Conservation (phyloP, 2,888 invertebrate species). For the Candidula unifasciata region DNA sequence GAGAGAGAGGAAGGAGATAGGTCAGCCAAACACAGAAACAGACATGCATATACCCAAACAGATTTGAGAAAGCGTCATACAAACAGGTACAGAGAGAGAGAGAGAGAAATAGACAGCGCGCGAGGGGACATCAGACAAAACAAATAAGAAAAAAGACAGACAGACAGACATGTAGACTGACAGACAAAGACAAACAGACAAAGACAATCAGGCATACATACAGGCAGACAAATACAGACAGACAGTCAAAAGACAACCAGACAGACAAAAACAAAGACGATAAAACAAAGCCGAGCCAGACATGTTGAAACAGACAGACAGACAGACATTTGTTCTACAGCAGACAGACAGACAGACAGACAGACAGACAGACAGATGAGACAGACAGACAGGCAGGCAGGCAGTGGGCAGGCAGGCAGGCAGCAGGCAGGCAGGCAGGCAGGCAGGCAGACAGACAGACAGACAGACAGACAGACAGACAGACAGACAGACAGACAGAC, state of each 20-base stretch:
- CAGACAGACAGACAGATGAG: not conserved
- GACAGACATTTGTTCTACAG: too few species aligned
- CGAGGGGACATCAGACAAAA: not conserved
- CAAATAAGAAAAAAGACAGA: not conserved
- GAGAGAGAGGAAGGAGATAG: not conserved
- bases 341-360: too few species aligned
- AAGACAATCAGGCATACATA: too few species aligned
- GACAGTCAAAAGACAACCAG: not conserved
- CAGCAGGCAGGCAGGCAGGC: not conserved
- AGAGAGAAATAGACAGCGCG: not conserved
- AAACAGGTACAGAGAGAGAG: not conserved
- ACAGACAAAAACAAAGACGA: too few species aligned
- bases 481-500: not conserved
- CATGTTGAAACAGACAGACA: too few species aligned
- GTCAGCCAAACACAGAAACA: not conserved
- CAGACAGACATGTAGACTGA: not conserved
- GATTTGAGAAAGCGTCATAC: not conserved
- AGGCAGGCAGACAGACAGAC: not conserved
- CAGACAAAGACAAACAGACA: too few species aligned
- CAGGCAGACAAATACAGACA: too few species aligned
- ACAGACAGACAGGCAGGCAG: not conserved
- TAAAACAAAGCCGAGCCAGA: too few species aligned
- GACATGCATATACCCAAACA: not conserved
- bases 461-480: not conserved
- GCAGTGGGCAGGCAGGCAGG: not conserved